Evolutionary conservation across 2,888 invertebrate genomes (phyloP).

Genomic region (Plagodis pulveraria): DNA sequence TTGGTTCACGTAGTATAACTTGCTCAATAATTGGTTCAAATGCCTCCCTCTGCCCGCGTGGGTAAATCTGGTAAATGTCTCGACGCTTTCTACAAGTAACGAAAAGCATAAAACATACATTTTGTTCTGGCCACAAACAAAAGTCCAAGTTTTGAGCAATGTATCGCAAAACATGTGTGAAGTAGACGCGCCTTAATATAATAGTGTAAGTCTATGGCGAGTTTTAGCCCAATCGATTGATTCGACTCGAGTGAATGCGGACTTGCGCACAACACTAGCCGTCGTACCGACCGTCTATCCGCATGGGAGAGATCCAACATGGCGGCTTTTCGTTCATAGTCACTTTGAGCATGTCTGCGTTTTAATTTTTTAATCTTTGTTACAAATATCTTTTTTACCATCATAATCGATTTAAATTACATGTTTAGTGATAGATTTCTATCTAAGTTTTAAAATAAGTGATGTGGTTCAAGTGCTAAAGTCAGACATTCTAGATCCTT

Average conservation of each 20-base stretch:
- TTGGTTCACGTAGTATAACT: no score
- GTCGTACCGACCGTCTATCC: constrained; percentile 51
- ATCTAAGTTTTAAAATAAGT: constrained; percentile 66
- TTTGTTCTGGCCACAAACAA: no score
- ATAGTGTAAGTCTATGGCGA: no score
- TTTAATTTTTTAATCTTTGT: constrained; percentile 64
- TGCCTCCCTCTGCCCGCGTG: no score
- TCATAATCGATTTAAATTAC: constrained; percentile 53
- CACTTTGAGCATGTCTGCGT: constrained; percentile 71
- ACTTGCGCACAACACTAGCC: constrained; percentile 78
- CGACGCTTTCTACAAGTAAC: no score
- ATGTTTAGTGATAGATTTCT: constrained; percentile 62
- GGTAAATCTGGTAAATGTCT: no score
- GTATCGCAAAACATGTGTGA: no score
- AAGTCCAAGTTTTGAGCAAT: no score
- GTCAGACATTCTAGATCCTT: constrained; percentile 76
- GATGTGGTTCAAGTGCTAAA: constrained; percentile 69
- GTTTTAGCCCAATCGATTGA: constrained; percentile 54
- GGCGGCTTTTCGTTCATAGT: constrained; percentile 78
- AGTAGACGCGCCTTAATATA: no score
- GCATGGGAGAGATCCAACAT: constrained; percentile 77
- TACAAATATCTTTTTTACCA: constrained; percentile 56
- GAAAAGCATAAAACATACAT: no score
- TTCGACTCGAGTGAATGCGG: constrained; percentile 46
- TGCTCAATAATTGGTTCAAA: no score